These are phyloP conservation scores for Conchocele bisecta DNA, from an alignment of 2,888 invertebrate species.

Conservation along the genomic window DNA sequence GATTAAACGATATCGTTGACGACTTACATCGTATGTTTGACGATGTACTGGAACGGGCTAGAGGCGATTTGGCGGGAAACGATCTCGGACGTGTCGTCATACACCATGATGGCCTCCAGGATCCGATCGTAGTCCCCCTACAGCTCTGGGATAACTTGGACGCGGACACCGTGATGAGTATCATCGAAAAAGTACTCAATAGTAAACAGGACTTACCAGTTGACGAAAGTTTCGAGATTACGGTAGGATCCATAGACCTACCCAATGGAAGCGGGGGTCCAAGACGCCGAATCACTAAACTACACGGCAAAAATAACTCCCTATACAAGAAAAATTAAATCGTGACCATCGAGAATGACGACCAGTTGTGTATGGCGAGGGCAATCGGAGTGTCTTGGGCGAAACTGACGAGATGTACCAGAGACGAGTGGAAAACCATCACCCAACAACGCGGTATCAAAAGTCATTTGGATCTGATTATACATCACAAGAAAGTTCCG, in stretches of 20 bases:
- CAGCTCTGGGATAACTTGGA: conserved; percentile 33
- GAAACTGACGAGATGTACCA: conserved; percentile 23
- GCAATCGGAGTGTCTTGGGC: conserved; percentile 16
- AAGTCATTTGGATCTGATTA: conserved; percentile 21
- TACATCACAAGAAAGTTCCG: conserved; percentile 30
- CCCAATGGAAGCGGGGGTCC: conserved; percentile 24
- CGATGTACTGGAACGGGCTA: too few relatives aligned
- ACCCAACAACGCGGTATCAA: conserved; percentile 12
- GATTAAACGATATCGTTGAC: too few relatives aligned
- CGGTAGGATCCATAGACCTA: conserved; percentile 27
- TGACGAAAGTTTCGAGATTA: conserved; percentile 20
- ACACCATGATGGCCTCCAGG: conserved; percentile 36
- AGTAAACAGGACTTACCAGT: conserved; percentile 35
- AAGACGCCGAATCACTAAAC: conserved; percentile 11
- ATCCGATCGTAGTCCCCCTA: conserved; percentile 49
- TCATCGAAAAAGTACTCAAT: conserved; percentile 46
- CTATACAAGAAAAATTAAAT: conserved; percentile 23
- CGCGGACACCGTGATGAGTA: conserved; percentile 27
- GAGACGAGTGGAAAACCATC: conserved; percentile 31
- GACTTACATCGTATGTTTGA: too few relatives aligned
- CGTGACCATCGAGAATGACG: conserved; percentile 24
- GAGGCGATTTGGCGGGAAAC: conserved; percentile 18
- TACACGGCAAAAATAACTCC: conserved; percentile 20
- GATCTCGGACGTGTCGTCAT: conserved; percentile 28
- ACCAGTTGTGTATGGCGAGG: conserved; percentile 25